Conservation (phyloP, 2,797 vertebrate genomes). For the Sebastes flavidus region DNA sequence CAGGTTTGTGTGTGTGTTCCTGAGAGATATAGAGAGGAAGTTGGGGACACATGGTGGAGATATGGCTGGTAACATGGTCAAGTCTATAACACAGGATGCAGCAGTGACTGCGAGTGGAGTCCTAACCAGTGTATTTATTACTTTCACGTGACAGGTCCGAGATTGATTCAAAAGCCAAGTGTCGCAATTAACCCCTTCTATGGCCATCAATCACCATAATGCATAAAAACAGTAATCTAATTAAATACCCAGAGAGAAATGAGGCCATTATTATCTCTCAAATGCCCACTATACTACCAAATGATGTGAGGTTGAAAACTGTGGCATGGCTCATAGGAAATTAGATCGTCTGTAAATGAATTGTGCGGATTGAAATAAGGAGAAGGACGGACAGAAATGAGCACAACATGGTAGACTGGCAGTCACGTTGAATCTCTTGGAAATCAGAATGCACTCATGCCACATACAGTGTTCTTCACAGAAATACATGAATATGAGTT, state of each 20-base stretch:
- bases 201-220: slow-evolving; percentile 61
- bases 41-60: slow-evolving; percentile 3
- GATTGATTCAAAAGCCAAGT: slow-evolving; percentile 64
- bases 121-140: slow-evolving; percentile 35
- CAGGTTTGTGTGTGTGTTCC: not conserved
- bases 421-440: not conserved
- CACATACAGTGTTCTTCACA: not conserved
- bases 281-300: slow-evolving; percentile 26
- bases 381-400: not conserved
- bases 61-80: slow-evolving; percentile 31
- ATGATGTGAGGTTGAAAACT: slow-evolving; percentile 29
- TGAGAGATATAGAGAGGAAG: slow-evolving; percentile 1
- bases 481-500: not conserved
- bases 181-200: slow-evolving; percentile 66
- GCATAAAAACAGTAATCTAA: slow-evolving; percentile 60
- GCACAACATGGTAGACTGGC: not conserved
- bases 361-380: not conserved
- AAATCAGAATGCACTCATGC: not conserved
- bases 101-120: not conserved
- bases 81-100: slow-evolving; percentile 31
- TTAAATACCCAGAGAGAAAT: slow-evolving; percentile 57
- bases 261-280: slow-evolving; percentile 48
- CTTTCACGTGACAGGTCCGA: slow-evolving; percentile 41
- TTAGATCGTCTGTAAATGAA: slow-evolving; percentile 25
- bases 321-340: slow-evolving; percentile 10